Evolutionary conservation across 2,797 vertebrate genomes (phyloP).

Genomic region (Prionace glauca): DNA sequence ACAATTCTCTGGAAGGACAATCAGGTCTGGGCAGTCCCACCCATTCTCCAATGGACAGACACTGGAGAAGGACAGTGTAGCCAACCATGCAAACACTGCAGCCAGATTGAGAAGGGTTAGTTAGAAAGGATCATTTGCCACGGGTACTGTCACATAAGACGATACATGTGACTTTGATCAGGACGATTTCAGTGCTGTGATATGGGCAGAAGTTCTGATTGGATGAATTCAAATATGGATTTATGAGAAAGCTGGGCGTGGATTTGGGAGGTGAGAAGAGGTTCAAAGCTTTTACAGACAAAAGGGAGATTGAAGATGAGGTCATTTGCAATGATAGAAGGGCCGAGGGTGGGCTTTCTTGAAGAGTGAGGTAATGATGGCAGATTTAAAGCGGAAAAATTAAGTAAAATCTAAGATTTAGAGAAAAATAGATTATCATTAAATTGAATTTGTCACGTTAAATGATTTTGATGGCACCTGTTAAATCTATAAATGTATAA

Average conservation of each 20-base stretch:
- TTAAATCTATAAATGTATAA: neutral
- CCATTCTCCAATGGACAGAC: too few relatives aligned
- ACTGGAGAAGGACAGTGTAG: too few relatives aligned
- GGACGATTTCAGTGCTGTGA: too few relatives aligned
- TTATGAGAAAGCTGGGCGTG: neutral
- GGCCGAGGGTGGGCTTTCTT: neutral
- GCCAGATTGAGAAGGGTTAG: too few relatives aligned
- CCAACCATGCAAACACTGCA: too few relatives aligned
- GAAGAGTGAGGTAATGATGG: neutral
- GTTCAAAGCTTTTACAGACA: neutral
- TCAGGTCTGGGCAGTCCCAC: too few relatives aligned
- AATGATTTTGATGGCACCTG: neutral
- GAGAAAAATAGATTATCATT: neutral
- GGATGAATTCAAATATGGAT: neutral
- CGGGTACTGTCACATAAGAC: neutral
- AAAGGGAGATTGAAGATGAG: neutral
- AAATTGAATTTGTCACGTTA: neutral
- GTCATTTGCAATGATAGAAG: neutral
- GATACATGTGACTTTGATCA: too few relatives aligned
- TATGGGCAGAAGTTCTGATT: neutral
- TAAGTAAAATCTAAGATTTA: neutral
- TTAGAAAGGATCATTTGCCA: neutral
- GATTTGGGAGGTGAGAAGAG: neutral
- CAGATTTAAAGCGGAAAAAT: neutral
- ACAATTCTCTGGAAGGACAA: too few relatives aligned